Percentiles rank a stretch among this genome's conserved stretches.
Evolutionary conservation across 2,113 vertebrate species (phyloP).

Genomic region (Rhabdornis inornatus): DNA sequence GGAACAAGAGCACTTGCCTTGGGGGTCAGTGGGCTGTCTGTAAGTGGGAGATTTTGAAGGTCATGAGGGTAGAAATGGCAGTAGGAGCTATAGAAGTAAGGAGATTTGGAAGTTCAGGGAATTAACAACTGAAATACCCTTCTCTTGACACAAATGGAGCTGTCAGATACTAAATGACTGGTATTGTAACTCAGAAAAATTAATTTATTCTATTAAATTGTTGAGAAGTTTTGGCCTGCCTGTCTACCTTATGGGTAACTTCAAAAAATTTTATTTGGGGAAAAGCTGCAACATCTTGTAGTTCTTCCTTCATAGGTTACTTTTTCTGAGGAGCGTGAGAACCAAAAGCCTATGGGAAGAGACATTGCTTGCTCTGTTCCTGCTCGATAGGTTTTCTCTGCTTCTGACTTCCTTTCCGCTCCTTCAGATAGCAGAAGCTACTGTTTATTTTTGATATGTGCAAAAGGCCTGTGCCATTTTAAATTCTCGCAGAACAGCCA

Average conservation of each 20-base stretch:
- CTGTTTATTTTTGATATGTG: slow-evolving; percentile 20
- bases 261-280: neutral
- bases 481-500: slow-evolving; percentile 43
- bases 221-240: neutral
- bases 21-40: neutral
- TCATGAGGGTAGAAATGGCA: neutral
- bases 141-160: neutral
- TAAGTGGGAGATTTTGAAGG: neutral
- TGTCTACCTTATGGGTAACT: neutral
- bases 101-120: slow-evolving; percentile 29
- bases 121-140: neutral
- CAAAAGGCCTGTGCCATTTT: slow-evolving; percentile 30
- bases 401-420: slow-evolving; percentile 30
- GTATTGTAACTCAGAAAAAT: neutral
- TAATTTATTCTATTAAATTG: neutral
- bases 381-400: neutral
- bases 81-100: neutral
- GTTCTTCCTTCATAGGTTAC: neutral
- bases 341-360: neutral
- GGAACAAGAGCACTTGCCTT: neutral
- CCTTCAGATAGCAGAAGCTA: neutral
- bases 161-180: neutral
- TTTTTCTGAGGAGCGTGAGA: neutral
- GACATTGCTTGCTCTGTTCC: neutral
- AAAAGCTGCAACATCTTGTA: neutral